phyloP scores from a whole-genome alignment of 2,113 vertebrate genomes.

The Corythornis vintsioides region DNA sequence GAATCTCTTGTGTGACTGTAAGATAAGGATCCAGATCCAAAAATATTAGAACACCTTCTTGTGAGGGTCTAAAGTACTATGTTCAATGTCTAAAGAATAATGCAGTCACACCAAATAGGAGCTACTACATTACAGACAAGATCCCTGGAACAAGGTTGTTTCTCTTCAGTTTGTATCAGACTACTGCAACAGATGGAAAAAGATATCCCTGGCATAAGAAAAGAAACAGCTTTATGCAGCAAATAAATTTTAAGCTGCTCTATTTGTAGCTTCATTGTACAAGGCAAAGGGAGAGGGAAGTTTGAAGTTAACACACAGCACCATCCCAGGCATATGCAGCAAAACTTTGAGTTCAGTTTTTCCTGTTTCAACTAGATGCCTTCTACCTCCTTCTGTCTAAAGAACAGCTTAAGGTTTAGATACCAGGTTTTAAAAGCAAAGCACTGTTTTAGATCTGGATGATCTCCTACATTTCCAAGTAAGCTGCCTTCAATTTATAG shows the following conservation, averaged over 20 bases:
- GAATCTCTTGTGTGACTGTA: neutral
- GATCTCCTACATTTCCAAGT: slow-evolving; percentile 12
- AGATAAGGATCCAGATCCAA: neutral
- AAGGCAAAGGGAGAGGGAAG: neutral
- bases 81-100: neutral
- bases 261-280: slow-evolving; percentile 13
- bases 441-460: slow-evolving; percentile 43
- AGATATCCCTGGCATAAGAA: neutral
- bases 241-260: slow-evolving; percentile 11
- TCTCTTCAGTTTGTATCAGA: neutral
- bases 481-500: slow-evolving; percentile 55
- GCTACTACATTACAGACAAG: neutral
- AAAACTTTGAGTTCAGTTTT: neutral
- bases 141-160: neutral
- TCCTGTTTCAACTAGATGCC: neutral
- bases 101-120: neutral
- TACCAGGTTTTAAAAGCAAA: slow-evolving; percentile 44
- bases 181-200: neutral
- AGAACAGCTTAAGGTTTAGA: slow-evolving; percentile 45
- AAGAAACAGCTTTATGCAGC: slow-evolving; percentile 25
- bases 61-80: neutral
- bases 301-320: neutral
- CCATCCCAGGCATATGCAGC: neutral
- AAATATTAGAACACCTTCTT: neutral
- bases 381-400: slow-evolving; percentile 26